Evolutionary conservation across 1,140 invertebrate species (phyloP), one percentile per base, ranked within the genome.

Genomic region (Pinna nobilis): DNA sequence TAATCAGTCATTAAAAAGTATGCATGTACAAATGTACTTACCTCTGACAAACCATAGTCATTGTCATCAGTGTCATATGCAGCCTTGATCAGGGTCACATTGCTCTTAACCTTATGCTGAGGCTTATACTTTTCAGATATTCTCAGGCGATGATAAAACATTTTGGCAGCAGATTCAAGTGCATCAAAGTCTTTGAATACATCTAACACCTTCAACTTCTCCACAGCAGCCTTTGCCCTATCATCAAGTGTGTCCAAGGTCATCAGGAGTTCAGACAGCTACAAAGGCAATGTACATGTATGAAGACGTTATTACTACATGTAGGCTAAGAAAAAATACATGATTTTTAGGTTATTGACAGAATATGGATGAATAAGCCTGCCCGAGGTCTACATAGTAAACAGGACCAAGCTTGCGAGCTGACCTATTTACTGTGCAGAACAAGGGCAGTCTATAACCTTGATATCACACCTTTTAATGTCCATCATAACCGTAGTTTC

Each of bases 11-110:
- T n/a, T n/a, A n/a, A n/a, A n/a, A n/a, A n/a, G n/a, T 44, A 47
- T 44, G 33, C 30, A 59, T 28, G 23, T 65, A 49, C 25, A 30
- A 15, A 65, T 15, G 4, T 3, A 61, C 44, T 28, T 49, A 82
- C 83, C 74, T 80, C 20, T 44, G 74, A 59, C 1, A 84, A 41
- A 9, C 76, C 71, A 72, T 82, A 83, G 35, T 84, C 83, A 61
- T 11, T 20, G 6, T 47, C 77, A 13, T 76, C 37, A 15, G 35
- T 25, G 47, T 35, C 69, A 18, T 63, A 35, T 41, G 53, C 33
- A 30, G 78, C 79, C 18, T 68, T 71, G 11, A 83, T 47, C 13
- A 84, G 60, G 11, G 65, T 71, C 1, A 83, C 78, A 20, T 77
- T 59, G 30, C 76, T 76, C 15, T 30, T 23, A 55, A 76, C 64